phyloP scores from a whole-genome alignment of 2,113 vertebrate genomes.

The Petaurus breviceps region DNA sequence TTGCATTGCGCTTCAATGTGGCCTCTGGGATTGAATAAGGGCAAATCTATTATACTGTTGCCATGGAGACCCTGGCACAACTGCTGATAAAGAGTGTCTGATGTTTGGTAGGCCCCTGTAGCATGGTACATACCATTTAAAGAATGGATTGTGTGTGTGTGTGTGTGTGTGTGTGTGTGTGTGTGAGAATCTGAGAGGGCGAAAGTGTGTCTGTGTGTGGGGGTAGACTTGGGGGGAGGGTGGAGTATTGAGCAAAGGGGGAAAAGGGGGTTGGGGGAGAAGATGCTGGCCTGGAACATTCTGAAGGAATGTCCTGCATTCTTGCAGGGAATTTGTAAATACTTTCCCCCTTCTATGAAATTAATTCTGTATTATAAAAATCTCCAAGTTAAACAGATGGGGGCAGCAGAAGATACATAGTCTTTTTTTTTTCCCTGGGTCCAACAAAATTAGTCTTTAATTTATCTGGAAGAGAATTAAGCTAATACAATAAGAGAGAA shows the following conservation, averaged over 20 bases:
- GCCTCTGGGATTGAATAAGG: constrained; percentile 94
- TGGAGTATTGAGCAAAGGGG: not conserved
- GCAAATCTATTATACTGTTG: constrained; percentile 95
- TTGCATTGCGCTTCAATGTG: constrained; percentile 84
- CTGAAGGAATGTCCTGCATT: constrained; percentile 81
- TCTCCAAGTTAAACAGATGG: constrained; percentile 64
- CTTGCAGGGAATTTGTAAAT: constrained; percentile 81
- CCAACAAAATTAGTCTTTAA: constrained; percentile 66
- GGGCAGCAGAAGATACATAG: constrained; percentile 58
- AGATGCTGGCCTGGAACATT: constrained; percentile 65
- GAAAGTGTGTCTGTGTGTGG: constrained; percentile 60
- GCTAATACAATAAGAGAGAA: constrained; percentile 59
- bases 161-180: not conserved
- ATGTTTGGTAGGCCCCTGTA: constrained; percentile 85
- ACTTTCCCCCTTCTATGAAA: constrained; percentile 75
- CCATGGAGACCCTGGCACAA: constrained; percentile 95
- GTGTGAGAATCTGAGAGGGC: constrained; percentile 65
- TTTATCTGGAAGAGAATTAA: constrained; percentile 69
- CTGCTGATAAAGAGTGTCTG: constrained; percentile 87
- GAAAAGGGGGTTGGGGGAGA: constrained; percentile 49
- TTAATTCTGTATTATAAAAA: constrained; percentile 72
- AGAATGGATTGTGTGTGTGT: not conserved
- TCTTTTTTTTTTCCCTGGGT: not conserved
- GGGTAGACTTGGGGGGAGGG: constrained; percentile 53
- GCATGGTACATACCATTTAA: constrained; percentile 82